Percentiles rank a stretch among this genome's conserved stretches.
phyloP scores from a whole-genome alignment of 2,113 vertebrate genomes.

The Muntiacus muntjak region DNA sequence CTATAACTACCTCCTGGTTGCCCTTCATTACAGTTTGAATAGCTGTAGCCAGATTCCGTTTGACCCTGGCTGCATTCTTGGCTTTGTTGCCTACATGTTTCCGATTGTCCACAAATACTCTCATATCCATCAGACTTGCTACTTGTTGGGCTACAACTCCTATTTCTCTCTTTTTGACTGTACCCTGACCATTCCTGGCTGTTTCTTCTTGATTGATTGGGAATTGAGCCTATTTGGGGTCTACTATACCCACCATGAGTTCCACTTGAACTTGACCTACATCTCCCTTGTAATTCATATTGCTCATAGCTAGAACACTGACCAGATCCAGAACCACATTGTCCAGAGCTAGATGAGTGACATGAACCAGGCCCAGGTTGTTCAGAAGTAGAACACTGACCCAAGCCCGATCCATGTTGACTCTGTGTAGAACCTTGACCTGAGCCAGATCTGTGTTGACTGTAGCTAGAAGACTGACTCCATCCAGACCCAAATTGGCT shows the following conservation, averaged over 20 bases:
- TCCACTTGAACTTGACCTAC: not conserved
- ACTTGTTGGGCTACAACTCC: not conserved
- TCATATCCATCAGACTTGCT: not conserved
- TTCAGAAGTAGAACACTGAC: not conserved
- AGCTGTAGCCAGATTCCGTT: not conserved
- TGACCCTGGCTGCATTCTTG: not conserved
- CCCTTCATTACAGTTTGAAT: not conserved
- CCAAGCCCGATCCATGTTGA: not conserved
- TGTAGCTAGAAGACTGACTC: not conserved
- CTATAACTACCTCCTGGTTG: not conserved
- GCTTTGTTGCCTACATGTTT: not conserved
- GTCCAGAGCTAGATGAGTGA: not conserved
- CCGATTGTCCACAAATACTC: not conserved
- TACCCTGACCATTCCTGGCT: slow-evolving; percentile 3
- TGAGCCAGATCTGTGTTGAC: not conserved
- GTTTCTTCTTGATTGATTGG: not conserved
- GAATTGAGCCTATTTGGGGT: not conserved
- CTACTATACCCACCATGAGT: not conserved
- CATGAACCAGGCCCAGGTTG: not conserved
- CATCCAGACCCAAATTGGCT: not conserved
- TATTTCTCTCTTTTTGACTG: not conserved
- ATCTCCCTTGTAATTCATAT: not conserved
- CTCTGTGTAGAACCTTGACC: not conserved
- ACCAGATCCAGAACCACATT: not conserved
- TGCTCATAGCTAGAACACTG: not conserved